Percentiles rank a stretch among this genome's conserved stretches.
These are phyloP conservation scores for Aplysia californica DNA, from an alignment of 1,140 invertebrate genomes.

Conservation along the genomic window DNA sequence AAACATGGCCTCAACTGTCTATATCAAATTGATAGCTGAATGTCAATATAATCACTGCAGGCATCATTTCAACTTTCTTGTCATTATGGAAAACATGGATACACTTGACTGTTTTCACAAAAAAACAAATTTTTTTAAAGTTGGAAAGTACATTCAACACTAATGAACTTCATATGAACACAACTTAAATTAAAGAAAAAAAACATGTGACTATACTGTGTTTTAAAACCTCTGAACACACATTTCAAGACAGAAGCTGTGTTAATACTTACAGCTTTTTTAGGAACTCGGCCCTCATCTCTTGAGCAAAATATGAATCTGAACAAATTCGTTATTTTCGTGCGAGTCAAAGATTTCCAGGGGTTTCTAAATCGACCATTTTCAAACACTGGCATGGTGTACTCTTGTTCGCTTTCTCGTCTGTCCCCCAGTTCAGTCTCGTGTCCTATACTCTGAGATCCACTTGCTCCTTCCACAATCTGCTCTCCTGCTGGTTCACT, in stretches of 20 bases:
- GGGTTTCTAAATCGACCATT: conserved; percentile 27
- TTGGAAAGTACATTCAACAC: too few relatives aligned
- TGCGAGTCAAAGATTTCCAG: conserved; percentile 2
- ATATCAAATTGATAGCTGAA: too few relatives aligned
- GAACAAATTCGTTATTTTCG: background rate
- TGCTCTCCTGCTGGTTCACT: background rate
- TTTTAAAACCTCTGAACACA: background rate
- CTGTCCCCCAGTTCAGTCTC: background rate
- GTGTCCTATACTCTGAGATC: too few relatives aligned
- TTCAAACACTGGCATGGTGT: conserved; percentile 1
- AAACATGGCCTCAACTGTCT: too few relatives aligned
- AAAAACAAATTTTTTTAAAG: background rate
- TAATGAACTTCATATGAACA: background rate
- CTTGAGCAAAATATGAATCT: background rate
- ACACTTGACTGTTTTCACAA: background rate
- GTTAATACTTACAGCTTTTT: background rate
- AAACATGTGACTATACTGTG: background rate
- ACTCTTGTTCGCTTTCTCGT: background rate
- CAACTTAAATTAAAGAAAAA: background rate
- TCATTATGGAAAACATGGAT: too few relatives aligned
- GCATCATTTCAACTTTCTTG: too few relatives aligned
- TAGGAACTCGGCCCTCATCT: background rate
- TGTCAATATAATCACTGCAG: too few relatives aligned
- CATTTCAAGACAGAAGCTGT: too few relatives aligned
- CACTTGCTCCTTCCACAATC: too few relatives aligned